Conservation (phyloP, 2,113 vertebrate species). For the Tricholaema leucomelas region DNA sequence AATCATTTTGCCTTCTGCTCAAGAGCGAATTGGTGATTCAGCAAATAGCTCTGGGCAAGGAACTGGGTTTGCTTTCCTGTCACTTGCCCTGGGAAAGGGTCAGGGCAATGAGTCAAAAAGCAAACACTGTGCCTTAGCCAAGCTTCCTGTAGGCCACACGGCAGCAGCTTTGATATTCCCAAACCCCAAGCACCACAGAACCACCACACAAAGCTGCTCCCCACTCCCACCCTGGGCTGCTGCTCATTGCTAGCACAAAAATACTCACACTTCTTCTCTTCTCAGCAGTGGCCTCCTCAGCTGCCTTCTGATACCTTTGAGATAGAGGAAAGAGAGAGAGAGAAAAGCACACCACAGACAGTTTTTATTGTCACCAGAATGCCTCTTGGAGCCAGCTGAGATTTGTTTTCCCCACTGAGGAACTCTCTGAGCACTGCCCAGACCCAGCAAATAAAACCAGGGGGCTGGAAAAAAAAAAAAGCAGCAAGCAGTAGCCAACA, state of each 20-base stretch:
- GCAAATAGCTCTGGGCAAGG: slow-evolving; percentile 31
- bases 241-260: neutral
- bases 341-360: neutral
- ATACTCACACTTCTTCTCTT: slow-evolving; percentile 78
- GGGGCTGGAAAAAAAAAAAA: neutral
- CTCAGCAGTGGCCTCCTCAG: slow-evolving; percentile 78
- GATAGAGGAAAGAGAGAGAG: neutral
- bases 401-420: neutral
- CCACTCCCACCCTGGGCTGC: neutral
- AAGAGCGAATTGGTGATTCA: slow-evolving; percentile 10
- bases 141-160: neutral
- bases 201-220: neutral
- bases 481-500: neutral
- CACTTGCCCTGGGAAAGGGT: neutral
- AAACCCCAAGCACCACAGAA: neutral
- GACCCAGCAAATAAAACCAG: neutral
- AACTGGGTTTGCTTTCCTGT: slow-evolving; percentile 18
- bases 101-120: neutral
- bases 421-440: neutral
- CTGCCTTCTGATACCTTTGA: slow-evolving; percentile 83
- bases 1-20: neutral
- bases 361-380: neutral
- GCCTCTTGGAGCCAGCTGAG: neutral
- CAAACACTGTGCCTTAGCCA: neutral
- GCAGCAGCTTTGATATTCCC: neutral